These are phyloP conservation scores for Helicoverpa armigera DNA, from an alignment of 1,140 invertebrate genomes.

Conservation along the genomic window DNA sequence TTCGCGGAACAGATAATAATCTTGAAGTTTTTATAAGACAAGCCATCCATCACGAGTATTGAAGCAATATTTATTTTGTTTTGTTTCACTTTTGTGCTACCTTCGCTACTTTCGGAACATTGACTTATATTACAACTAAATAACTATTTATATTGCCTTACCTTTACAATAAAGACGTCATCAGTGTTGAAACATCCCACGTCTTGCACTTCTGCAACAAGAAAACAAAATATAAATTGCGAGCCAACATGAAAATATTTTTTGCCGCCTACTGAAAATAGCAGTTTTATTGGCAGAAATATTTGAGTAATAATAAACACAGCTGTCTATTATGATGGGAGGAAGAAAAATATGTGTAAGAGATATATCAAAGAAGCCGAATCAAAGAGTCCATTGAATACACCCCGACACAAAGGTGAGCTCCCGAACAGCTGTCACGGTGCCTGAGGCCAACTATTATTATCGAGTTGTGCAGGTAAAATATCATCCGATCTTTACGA, in stretches of 20 bases:
- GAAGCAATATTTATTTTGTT: slow-evolving; percentile 24
- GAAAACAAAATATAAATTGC: slow-evolving; percentile 51
- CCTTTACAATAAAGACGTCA: slow-evolving; percentile 54
- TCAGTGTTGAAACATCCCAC: slow-evolving; percentile 73
- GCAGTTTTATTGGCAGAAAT: slow-evolving; percentile 38
- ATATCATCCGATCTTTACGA: slow-evolving; percentile 59
- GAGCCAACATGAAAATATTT: neutral
- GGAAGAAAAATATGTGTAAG: slow-evolving; percentile 62
- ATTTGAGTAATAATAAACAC: slow-evolving; percentile 57
- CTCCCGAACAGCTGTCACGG: slow-evolving; percentile 68
- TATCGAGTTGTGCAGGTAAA: slow-evolving; percentile 69
- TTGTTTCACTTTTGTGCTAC: neutral
- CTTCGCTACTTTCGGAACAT: neutral
- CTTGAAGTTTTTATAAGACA: slow-evolving; percentile 49
- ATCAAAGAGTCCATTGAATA: slow-evolving; percentile 61
- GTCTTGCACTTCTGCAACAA: slow-evolving; percentile 83
- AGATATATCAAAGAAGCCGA: slow-evolving; percentile 63
- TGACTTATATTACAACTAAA: neutral
- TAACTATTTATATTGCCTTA: slow-evolving; percentile 35
- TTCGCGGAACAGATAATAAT: slow-evolving; percentile 54
- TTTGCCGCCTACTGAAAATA: slow-evolving; percentile 14
- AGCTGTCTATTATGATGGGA: slow-evolving; percentile 45
- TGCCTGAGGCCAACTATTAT: slow-evolving; percentile 62
- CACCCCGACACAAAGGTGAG: slow-evolving; percentile 58
- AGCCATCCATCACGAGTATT: slow-evolving; percentile 40